Evolutionary conservation across 2,797 vertebrate species (phyloP), one percentile per base, ranked within the genome.

Genomic region (Cetoscarus ocellatus): DNA sequence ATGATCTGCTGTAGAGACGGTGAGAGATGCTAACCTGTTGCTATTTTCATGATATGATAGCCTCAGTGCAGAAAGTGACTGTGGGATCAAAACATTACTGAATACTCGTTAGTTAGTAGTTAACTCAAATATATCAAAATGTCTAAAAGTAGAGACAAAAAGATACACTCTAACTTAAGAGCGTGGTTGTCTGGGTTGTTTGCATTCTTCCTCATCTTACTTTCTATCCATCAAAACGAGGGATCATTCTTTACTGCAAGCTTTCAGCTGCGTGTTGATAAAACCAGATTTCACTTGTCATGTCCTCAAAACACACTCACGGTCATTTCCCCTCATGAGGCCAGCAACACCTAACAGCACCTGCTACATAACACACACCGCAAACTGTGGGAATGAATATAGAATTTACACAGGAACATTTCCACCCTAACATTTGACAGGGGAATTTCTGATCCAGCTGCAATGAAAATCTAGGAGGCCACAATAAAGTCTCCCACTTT

Each of bases 291-390:
- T 79, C 39, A 68, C 70, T 60, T 82, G 79, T 86, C 85, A 87
- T 82, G 67, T 86, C 70, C 73, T 87, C 77, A 77, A 70, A 80
- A 87, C 73, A 86, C 84, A 90, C 80, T 85, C 50, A 42, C 35
- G 34, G 34, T 51, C 1, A 18, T 62, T 82, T 77, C 73, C 27
- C 65, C 64, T 79, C 55, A 78, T 71, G 66, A 85, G 82, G 73
- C 73, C 75, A 84, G 85, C 52, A 42, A 88, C 89, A 91, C 79
- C 80, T 78, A 68, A 63, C 84, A 67, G 67, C 89, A 90, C 89
- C 90, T 89, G 89, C 84, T 60, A 74, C 65, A 85, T 75, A 70
- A 67, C 51, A 84, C 75, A 80, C 61, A 66, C 49, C 10, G 36
- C 8, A 14, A 73, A 73, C 66, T 54, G 56, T 67, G 65, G 60